Evolutionary conservation across 2,113 vertebrate species (phyloP), one percentile per base, ranked within the genome.

Genomic region (Tonatia bakeri): DNA sequence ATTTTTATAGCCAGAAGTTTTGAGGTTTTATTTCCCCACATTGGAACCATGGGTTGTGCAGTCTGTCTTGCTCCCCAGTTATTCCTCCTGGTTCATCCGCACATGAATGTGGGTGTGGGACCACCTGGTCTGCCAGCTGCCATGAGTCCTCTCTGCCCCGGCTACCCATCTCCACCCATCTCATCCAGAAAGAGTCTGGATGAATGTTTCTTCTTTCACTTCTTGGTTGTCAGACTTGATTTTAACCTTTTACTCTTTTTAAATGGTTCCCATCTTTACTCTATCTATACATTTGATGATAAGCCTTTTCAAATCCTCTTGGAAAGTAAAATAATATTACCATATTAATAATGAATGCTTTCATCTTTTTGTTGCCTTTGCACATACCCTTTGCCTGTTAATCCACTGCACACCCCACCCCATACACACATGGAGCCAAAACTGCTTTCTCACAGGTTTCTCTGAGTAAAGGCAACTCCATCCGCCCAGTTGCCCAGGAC

Each of bases 281-380:
- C 65, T 85, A 67, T 24, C 16, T 40, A 31, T 93, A 90, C 5
- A 47, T 94, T 95, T 89, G 93, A 91, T 70, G 45, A 64, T 80
- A 64, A 94, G 24, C 47, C 61, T 67, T 95, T 93, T 82, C 47
- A 93, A 96, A 82, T 87, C 73, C 61, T 89, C 38, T 93, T 65
- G 43, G 24, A 94, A 94, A 93, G 45, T 54, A 91, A 96, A 93
- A 81, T 69, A 94, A 94, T 59, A 87, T 43, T 82, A 64, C 85
- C 65, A 76, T 50, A 94, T 94, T 76, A 91, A 89, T 95, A 96
- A 94, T 80, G 91, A 94, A 83, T 90, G 36, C 16, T 17, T 33
- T 40, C n/a, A 61, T 91, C 14, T 92, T 81, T 86, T 65, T 72
- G 56, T 50, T 79, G 65, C 80, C 54, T 93, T 94, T 85, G 59